Conservation (phyloP, 2,113 vertebrate genomes). For the Aegotheles bennettii region DNA sequence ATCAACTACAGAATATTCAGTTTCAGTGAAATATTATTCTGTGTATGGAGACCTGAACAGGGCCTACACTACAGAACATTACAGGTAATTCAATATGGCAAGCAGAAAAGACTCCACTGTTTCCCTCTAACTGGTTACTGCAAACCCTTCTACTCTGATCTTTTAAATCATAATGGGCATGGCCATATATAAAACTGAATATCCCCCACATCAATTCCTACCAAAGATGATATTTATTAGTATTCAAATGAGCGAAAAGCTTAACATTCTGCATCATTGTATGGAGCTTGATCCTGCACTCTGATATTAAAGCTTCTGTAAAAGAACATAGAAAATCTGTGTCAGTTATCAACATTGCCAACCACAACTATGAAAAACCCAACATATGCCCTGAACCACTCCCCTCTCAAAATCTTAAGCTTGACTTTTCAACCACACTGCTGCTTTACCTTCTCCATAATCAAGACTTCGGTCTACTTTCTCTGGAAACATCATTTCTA, state of each 20-base stretch:
- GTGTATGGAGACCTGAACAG: neutral
- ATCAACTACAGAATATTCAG: neutral
- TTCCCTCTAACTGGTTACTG: neutral
- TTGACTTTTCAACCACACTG: neutral
- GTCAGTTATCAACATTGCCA: neutral
- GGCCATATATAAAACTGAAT: neutral
- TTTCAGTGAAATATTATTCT: neutral
- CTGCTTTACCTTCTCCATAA: neutral
- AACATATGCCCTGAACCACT: neutral
- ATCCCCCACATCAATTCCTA: neutral
- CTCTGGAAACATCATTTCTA: neutral
- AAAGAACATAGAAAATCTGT: neutral
- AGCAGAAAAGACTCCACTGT: neutral
- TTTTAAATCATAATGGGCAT: neutral
- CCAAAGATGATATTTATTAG: neutral
- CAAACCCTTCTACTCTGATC: neutral
- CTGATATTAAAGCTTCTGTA: neutral
- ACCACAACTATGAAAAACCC: neutral
- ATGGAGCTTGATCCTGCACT: neutral
- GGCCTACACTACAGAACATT: neutral
- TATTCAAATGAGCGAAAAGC: neutral
- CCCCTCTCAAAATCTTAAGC: neutral
- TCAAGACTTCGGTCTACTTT: neutral
- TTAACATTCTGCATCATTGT: neutral
- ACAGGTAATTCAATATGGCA: neutral